Percentiles rank a stretch among this genome's conserved stretches.
Conservation (phyloP, 2,113 vertebrate genomes). For the Leptosomus discolor region DNA sequence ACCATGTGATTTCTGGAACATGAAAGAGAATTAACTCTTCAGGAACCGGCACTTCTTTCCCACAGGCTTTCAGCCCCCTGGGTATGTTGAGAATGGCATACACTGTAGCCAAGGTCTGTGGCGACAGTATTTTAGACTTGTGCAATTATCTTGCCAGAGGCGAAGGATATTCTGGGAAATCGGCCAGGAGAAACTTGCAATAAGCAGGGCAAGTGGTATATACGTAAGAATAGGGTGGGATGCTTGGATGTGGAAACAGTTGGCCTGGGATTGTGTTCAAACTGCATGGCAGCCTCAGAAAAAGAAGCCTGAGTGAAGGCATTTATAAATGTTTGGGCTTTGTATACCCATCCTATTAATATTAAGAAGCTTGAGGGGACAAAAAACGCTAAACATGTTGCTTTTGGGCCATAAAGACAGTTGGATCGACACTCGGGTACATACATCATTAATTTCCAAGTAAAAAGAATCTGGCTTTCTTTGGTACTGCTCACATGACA, state of each 20-base stretch:
- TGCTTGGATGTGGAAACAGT: constrained; percentile 27
- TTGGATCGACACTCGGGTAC: not conserved
- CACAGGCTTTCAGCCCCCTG: not conserved
- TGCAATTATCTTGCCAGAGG: constrained; percentile 40
- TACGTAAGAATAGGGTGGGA: constrained; percentile 42
- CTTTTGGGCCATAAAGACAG: not conserved
- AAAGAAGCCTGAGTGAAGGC: not conserved
- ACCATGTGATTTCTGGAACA: not conserved
- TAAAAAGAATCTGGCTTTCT: constrained; percentile 3
- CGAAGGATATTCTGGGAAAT: constrained; percentile 49
- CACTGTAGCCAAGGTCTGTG: not conserved
- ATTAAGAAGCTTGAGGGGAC: not conserved
- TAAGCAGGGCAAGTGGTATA: constrained; percentile 46
- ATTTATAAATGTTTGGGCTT: not conserved
- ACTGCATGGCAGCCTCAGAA: not conserved
- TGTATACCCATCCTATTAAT: not conserved
- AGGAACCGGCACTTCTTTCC: not conserved
- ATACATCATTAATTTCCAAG: not conserved
- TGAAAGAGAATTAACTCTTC: constrained; percentile 14
- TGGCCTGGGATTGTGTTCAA: not conserved
- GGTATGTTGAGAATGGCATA: not conserved
- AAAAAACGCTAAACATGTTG: not conserved
- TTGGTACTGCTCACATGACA: not conserved
- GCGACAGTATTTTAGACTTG: not conserved
- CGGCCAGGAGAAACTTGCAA: constrained; percentile 47